Conservation (phyloP, 2,797 vertebrate species). For the Gila robusta region DNA sequence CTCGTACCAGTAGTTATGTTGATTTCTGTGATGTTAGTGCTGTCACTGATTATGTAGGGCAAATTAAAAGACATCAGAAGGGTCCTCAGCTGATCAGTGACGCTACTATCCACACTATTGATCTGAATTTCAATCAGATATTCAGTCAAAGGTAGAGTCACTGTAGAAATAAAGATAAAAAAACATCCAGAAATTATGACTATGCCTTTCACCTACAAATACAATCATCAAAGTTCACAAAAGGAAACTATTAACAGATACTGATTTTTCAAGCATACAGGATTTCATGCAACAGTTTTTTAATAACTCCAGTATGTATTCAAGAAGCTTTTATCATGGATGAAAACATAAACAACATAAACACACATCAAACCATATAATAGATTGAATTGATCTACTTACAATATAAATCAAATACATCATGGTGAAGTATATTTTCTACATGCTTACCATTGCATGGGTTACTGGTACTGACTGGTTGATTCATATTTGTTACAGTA, state of each 20-base stretch:
- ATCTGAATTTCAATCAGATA: slow-evolving; percentile 58
- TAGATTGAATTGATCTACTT: background rate
- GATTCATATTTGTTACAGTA: background rate
- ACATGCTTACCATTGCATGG: slow-evolving; percentile 23
- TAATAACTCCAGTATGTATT: too few relatives aligned
- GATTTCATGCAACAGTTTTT: background rate
- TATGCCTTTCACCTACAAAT: background rate
- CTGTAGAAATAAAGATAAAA: slow-evolving; percentile 1
- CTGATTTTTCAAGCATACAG: background rate
- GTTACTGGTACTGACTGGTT: background rate
- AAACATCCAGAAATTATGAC: background rate
- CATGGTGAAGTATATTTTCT: background rate
- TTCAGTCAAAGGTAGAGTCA: slow-evolving; percentile 35
- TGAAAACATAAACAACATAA: background rate
- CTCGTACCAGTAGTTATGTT: slow-evolving; percentile 48
- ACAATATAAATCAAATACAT: background rate
- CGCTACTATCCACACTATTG: slow-evolving; percentile 39
- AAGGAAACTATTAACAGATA: background rate
- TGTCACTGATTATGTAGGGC: slow-evolving; percentile 46
- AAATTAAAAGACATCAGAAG: slow-evolving; percentile 43
- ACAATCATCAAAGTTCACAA: background rate
- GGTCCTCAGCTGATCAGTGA: slow-evolving; percentile 45
- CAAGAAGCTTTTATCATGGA: background rate
- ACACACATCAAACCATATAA: background rate
- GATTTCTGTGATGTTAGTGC: slow-evolving; percentile 44